Evolutionary conservation across 2,797 vertebrate species (phyloP).

Genomic region (Myripristis jacobus): DNA sequence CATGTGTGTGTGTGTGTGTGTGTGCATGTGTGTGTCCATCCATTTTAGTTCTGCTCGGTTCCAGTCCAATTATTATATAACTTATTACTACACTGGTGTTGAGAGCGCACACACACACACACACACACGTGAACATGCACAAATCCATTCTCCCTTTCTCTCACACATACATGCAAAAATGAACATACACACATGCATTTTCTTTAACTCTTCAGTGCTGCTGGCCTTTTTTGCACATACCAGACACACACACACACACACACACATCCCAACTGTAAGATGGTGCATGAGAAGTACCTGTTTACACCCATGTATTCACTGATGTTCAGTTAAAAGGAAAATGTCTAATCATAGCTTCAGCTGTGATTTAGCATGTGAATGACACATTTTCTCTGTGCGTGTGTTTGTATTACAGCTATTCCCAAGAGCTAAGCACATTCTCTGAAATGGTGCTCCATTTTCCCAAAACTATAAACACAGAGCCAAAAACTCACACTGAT

Average conservation of each 20-base stretch:
- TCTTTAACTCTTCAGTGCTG: slow-evolving; percentile 14
- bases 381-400: too few relatives aligned
- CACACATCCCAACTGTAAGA: slow-evolving; percentile 6
- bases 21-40: slow-evolving; percentile 1
- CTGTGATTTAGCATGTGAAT: neutral
- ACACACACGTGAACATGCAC: neutral
- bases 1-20: slow-evolving; percentile 1
- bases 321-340: slow-evolving; percentile 27
- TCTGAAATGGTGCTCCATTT: too few relatives aligned
- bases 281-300: slow-evolving; percentile 37
- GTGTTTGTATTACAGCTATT: too few relatives aligned
- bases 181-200: neutral
- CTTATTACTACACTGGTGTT: slow-evolving; percentile 19
- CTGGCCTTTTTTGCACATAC: slow-evolving; percentile 12
- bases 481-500: too few relatives aligned
- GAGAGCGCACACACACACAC: slow-evolving; percentile 7
- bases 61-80: slow-evolving; percentile 45
- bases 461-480: too few relatives aligned
- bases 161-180: too few relatives aligned
- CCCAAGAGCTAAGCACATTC: too few relatives aligned
- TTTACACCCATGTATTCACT: slow-evolving; percentile 7
- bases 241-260: slow-evolving; percentile 22
- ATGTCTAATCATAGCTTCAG: slow-evolving; percentile 16
- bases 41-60: slow-evolving; percentile 49
- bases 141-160: slow-evolving; percentile 10